Evolutionary conservation across 2,888 invertebrate genomes (phyloP), one percentile per base, ranked within the genome.

Genomic region (Dioctria linearis): DNA sequence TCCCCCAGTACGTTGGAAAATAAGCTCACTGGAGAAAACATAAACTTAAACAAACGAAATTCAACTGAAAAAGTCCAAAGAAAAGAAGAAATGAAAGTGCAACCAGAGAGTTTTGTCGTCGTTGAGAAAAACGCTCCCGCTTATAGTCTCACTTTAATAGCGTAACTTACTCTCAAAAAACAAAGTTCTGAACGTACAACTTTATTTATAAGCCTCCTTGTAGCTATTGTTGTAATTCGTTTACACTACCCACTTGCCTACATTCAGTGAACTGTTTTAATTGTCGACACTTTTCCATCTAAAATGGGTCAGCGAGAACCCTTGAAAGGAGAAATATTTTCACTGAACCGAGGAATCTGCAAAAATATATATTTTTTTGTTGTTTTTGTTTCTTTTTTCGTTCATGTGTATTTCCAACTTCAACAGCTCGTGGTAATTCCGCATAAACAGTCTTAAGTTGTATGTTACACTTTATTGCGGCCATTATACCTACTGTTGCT

Each of bases 181-280:
- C 2, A 25, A 46, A 67, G 25, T 49, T 25, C 37, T 4, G 69
- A 43, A 42, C 57, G 54, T 57, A 57, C 73, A 73, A 43, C 73
- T 73, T 73, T 25, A 25, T 25, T 25, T 25, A 25, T 25, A 73
- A 39, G 73, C 73, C 57, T 73, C 42, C 40, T 5, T 37, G 11
- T 46, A 57, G 59, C 73, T 37, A 59, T 73, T 73, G 73, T 73
- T 59, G 73, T 73, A 73, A 57, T 73, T 59, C 59, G 73, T 73
- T 54, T 73, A 73, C 73, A 59, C 59, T 73, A 43, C 73, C 73
- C 43, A 73, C 57, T 73, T 73, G 42, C 73, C 73, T 57, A 71
- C 73, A 57, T 73, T 73, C 51, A 59, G 42, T 39, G 59, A 43
- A 73, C 43, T 42, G 40, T 69, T 69, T 51, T 51, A 69, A 51